Evolutionary conservation across 2,797 vertebrate genomes (phyloP).

Genomic region (Bovichtus diacanthus): DNA sequence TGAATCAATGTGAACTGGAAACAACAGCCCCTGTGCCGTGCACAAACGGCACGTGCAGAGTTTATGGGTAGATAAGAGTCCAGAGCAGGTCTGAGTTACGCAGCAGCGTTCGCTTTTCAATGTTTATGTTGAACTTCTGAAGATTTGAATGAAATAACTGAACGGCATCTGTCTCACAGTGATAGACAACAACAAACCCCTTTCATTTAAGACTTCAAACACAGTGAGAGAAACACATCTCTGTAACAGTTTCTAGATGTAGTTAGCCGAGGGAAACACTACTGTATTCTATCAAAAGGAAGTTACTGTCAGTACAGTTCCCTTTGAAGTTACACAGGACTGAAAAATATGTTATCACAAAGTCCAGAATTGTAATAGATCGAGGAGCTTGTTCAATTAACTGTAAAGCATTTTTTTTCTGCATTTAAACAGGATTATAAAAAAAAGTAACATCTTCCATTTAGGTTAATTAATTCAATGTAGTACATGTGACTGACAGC

Average conservation of each 20-base stretch:
- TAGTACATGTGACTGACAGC: background rate
- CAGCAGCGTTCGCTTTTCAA: conserved; percentile 18
- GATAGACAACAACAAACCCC: background rate
- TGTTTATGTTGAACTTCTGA: conserved; percentile 14
- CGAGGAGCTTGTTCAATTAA: background rate
- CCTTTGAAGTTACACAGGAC: background rate
- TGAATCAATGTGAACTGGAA: background rate
- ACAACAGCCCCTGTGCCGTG: background rate
- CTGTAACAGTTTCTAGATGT: background rate
- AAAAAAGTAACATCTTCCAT: background rate
- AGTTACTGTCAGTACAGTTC: background rate
- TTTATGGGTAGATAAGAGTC: background rate
- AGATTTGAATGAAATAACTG: conserved; percentile 7
- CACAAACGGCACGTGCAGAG: background rate
- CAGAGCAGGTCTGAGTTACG: conserved; percentile 15
- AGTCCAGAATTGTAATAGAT: background rate
- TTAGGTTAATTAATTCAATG: background rate
- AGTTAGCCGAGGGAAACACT: background rate
- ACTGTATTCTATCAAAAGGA: background rate
- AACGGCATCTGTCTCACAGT: conserved; percentile 2
- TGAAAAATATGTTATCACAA: background rate
- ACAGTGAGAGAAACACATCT: background rate
- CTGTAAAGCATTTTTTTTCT: background rate
- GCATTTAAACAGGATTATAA: background rate
- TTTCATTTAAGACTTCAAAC: background rate